Evolutionary conservation across 2,113 vertebrate genomes (phyloP), one percentile per base, ranked within the genome.

Genomic region (Gambusia affinis): DNA sequence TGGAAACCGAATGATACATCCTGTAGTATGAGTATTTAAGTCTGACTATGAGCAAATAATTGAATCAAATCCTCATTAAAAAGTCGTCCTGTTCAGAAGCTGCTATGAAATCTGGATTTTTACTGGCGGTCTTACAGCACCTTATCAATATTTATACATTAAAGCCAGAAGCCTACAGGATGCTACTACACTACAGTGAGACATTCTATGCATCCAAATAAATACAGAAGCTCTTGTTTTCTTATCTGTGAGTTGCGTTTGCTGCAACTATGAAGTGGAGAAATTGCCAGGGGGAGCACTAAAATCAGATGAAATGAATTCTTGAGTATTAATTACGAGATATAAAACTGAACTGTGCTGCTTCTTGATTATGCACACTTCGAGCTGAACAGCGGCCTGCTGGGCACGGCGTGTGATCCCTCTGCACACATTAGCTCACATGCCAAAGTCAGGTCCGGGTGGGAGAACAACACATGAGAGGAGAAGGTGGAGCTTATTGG

Each of bases 341-440:
- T 47, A 73, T 87, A 83, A 91, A 86, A 85, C 3, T 74, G 62
- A 88, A 88, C 72, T 83, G 63, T 66, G 71, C 12, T 67, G 82
- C 67, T 86, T 70, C 61, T 81, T 92, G 88, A 90, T 89, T 86
- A 89, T 67, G 63, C 78, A 62, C 2, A n/a, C 81, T 71, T 81
- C 75, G 70, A 76, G 75, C 73, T 1, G 51, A 75, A 82, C 72
- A 12, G 69, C 44, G 35, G 68, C 84, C 88, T 15, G 47, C 84
- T 70, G 79, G 68, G 83, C 71, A 1, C 80, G 6, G 1, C 79
- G 42, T 79, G 84, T 11, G 61, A 81, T 82, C 72, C 69, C 72
- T 44, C 60, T 19, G 30, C 70, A 57, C 79, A 76, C 76, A 75
- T 83, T 80, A 79, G 77, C 80, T 85, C 76, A 64, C 73, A 68